Percentiles rank a stretch among this genome's conserved stretches.
These are phyloP conservation scores for Ecliptopera silaceata DNA, from an alignment of 2,888 invertebrate species.

Conservation along the genomic window DNA sequence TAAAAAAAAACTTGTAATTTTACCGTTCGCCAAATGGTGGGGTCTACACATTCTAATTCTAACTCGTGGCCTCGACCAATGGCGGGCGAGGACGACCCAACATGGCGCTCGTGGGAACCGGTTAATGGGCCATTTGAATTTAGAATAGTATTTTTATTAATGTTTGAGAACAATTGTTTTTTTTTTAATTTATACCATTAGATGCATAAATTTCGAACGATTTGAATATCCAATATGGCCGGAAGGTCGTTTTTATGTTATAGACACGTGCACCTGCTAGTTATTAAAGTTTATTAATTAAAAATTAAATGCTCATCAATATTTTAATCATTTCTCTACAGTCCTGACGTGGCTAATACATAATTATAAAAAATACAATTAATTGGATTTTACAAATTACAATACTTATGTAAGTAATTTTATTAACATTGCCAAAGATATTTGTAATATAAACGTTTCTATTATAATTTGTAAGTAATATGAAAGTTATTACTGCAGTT, in stretches of 20 bases:
- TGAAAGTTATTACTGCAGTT: no score
- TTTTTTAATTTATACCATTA: conserved; percentile 43
- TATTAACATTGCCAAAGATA: no score
- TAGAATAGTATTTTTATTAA: conserved; percentile 81
- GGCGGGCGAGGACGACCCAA: conserved; percentile 78
- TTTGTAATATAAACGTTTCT: no score
- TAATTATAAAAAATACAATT: no score
- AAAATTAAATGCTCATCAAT: neutral
- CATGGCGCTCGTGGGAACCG: conserved; percentile 82
- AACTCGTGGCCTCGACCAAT: conserved; percentile 79
- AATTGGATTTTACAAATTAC: no score
- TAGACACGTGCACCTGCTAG: conserved; percentile 18
- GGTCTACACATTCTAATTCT: conserved; percentile 82
- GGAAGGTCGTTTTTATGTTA: conserved; percentile 30
- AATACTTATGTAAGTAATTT: no score
- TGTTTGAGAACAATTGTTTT: conserved; percentile 71
- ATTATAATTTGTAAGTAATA: no score
- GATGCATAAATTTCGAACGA: conserved; percentile 30
- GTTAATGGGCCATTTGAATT: conserved; percentile 82
- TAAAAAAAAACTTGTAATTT: conserved; percentile 75
- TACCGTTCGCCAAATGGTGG: conserved; percentile 81
- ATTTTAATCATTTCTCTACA: neutral
- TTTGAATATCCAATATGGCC: conserved; percentile 36
- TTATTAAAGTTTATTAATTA: neutral
- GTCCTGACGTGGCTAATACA: no score